Percentiles rank a stretch among this genome's conserved stretches.
Evolutionary conservation across 2,888 invertebrate species (phyloP).

Genomic region (Odontothrips loti): DNA sequence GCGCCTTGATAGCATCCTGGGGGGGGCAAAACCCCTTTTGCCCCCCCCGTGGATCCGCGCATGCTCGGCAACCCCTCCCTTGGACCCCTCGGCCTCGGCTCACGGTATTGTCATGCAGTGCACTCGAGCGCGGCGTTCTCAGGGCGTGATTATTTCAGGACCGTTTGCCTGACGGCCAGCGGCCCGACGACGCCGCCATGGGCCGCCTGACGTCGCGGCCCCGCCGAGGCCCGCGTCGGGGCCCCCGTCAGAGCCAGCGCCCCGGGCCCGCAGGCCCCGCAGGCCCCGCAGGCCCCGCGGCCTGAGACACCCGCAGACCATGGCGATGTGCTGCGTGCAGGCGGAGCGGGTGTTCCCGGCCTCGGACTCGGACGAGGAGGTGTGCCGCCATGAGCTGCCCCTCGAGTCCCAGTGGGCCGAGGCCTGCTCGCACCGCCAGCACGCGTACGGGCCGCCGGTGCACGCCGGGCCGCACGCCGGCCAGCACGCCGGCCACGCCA

Average conservation of each 20-base stretch:
- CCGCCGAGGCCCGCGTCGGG: neutral
- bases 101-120: neutral
- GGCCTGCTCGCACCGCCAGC: conserved; percentile 6
- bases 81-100: neutral
- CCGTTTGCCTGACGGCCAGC: neutral
- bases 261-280: neutral
- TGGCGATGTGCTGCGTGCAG: conserved; percentile 41
- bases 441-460: neutral
- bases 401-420: conserved; percentile 23
- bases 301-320: neutral
- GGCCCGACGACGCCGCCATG: neutral
- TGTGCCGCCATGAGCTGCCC: conserved; percentile 13
- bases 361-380: conserved; percentile 39
- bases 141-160: neutral
- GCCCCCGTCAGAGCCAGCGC: neutral
- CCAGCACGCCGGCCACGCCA: neutral
- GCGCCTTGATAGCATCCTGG: too few relatives aligned
- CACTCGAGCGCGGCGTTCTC: neutral
- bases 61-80: neutral
- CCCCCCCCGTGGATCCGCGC: neutral
- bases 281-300: neutral
- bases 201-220: neutral
- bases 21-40: too few relatives aligned
- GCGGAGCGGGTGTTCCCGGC: conserved; percentile 41
- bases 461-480: neutral